These are phyloP conservation scores for Poeciliopsis turrubarensis DNA, from an alignment of 2,113 vertebrate species.

Conservation along the genomic window DNA sequence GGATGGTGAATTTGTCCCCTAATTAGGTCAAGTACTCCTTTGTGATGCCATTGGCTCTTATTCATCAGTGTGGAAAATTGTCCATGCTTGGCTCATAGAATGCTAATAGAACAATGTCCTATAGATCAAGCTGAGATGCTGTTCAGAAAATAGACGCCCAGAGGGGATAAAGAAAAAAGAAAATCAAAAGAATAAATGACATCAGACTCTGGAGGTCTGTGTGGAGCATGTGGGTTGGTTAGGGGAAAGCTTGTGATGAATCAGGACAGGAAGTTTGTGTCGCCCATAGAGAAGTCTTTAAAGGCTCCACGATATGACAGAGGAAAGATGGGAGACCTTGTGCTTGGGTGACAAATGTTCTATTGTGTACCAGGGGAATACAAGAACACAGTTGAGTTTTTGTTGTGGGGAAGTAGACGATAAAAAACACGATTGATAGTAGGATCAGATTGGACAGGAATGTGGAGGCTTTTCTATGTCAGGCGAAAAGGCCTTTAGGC, in stretches of 20 bases:
- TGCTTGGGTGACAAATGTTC: constrained; percentile 57
- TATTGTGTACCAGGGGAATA: constrained; percentile 61
- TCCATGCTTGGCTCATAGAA: constrained; percentile 43
- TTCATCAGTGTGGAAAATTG: constrained; percentile 56
- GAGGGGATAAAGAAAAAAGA: neutral
- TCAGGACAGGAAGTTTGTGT: constrained; percentile 72
- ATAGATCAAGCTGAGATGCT: constrained; percentile 44
- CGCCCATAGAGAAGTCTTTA: constrained; percentile 51
- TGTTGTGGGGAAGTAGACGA: constrained; percentile 51
- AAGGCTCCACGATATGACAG: constrained; percentile 48
- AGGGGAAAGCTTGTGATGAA: constrained; percentile 60
- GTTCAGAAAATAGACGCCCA: constrained; percentile 22
- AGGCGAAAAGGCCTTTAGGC: constrained; percentile 61
- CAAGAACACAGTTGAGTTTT: constrained; percentile 64
- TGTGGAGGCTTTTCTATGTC: constrained; percentile 65
- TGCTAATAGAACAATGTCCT: constrained; percentile 58
- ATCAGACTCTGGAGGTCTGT: constrained; percentile 52
- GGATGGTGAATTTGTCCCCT: neutral
- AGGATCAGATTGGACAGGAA: constrained; percentile 55
- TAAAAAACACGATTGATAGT: constrained; percentile 62
- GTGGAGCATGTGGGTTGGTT: constrained; percentile 46
- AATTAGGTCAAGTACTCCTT: constrained; percentile 32
- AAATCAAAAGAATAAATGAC: constrained; percentile 65
- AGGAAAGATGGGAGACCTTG: constrained; percentile 58
- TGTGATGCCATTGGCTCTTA: constrained; percentile 44